phyloP scores from a whole-genome alignment of 2,113 vertebrate species.

The Ciconia boyciana region DNA sequence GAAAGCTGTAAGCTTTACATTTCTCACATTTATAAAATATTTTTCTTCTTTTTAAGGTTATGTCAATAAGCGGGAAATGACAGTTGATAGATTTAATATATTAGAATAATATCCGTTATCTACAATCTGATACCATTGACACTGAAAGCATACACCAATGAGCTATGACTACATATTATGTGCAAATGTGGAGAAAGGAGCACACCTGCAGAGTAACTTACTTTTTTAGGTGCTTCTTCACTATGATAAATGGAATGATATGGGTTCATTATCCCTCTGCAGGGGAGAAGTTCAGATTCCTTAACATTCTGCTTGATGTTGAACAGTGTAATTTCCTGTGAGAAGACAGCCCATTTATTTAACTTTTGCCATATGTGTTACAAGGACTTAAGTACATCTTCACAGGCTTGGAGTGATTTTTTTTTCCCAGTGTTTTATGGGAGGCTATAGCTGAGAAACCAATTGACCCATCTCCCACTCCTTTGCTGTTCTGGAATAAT shows the following conservation, averaged over 20 bases:
- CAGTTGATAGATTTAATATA: neutral
- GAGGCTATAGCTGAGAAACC: neutral
- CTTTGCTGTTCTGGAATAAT: neutral
- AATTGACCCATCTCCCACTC: neutral
- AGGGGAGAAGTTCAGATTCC: slow-evolving; percentile 30
- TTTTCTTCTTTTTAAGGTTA: neutral
- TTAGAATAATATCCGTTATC: neutral
- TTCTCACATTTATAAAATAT: neutral
- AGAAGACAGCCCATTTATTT: slow-evolving; percentile 48
- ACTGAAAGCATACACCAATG: neutral
- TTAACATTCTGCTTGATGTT: slow-evolving; percentile 23
- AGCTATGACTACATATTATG: neutral
- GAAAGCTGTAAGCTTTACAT: neutral
- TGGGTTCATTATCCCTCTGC: slow-evolving; percentile 53
- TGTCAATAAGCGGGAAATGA: neutral
- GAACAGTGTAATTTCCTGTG: slow-evolving; percentile 50
- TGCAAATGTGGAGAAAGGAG: slow-evolving; percentile 4
- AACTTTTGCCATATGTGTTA: slow-evolving; percentile 24
- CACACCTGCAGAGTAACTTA: slow-evolving; percentile 22
- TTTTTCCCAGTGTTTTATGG: neutral
- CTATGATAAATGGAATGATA: slow-evolving; percentile 30
- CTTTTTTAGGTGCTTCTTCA: neutral
- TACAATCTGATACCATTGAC: neutral
- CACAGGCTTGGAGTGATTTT: neutral
- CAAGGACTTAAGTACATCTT: neutral